Evolutionary conservation across 2,797 vertebrate genomes (phyloP).

Genomic region (Fundulus diaphanus): DNA sequence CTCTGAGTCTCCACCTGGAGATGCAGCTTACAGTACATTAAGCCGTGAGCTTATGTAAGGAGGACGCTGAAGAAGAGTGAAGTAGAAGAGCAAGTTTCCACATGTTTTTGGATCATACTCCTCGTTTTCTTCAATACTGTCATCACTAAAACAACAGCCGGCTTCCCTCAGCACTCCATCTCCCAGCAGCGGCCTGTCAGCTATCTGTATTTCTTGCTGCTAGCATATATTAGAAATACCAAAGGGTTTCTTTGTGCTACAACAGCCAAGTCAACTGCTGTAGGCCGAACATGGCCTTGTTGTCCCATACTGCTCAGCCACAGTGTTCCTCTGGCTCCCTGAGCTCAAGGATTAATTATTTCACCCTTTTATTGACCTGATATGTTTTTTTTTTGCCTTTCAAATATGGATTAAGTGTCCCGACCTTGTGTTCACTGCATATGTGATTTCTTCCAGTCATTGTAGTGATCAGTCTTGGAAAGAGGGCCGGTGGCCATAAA

Average conservation of each 20-base stretch:
- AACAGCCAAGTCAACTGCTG: conserved; percentile 48
- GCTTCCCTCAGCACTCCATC: conserved; percentile 56
- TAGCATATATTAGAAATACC: conserved; percentile 36
- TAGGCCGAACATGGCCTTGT: conserved; percentile 44
- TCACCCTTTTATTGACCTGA: conserved; percentile 63
- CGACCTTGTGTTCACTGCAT: conserved; percentile 35
- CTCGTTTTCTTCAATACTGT: conserved; percentile 45
- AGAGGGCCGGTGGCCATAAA: conserved; percentile 55
- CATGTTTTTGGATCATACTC: conserved; percentile 54
- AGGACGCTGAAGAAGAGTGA: conserved; percentile 46
- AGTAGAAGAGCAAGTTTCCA: conserved; percentile 68
- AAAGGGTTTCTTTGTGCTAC: conserved; percentile 43
- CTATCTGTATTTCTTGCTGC: conserved; percentile 50
- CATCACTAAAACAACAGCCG: conserved; percentile 69
- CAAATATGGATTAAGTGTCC: conserved; percentile 65
- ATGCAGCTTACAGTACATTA: conserved; percentile 17
- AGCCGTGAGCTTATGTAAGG: conserved; percentile 40
- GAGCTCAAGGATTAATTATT: conserved; percentile 57
- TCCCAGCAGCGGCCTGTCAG: conserved; percentile 58
- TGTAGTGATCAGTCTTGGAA: conserved; percentile 62
- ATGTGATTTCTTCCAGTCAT: conserved; percentile 63
- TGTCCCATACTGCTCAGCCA: conserved; percentile 37
- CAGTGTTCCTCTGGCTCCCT: conserved; percentile 54
- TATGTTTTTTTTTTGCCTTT: conserved; percentile 53
- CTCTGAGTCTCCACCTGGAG: conserved; percentile 47